Evolutionary conservation across 2,888 invertebrate genomes (phyloP), one percentile per base, ranked within the genome.

Genomic region (Xiphydria camelus): DNA sequence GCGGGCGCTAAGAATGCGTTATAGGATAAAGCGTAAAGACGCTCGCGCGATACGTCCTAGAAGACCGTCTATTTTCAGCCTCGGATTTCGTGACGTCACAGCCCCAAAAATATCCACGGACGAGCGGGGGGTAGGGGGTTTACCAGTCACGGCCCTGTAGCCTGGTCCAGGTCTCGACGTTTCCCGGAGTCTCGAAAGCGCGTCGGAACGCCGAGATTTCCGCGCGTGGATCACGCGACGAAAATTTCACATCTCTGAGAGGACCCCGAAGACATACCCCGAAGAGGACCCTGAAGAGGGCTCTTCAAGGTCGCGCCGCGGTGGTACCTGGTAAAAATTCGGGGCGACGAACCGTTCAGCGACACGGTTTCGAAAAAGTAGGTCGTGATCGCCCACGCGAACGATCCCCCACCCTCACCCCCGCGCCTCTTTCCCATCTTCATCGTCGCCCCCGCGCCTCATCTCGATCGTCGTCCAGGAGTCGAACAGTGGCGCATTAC

Each of bases 51-150:
- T 58, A 47, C 64, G 63, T 61, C 63, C 64, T 61, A 66, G 59
- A 69, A 71, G 63, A 58, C 51, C 50, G 55, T 57, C 73, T 75
- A 75, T 75, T 75, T 75, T 57, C 49, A 63, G 35, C 54, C 61
- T 42, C 55, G 61, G 18, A 31, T 55, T 56, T 57, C 42, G 59
- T 75, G 75, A 74, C 75, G 75, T 74, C 71, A 68, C 61, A 47
- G 47, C 61, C 29, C 62, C 73, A 52, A 69, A 75, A 75, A 75
- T 75, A 75, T 62, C n/a, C 66, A 49, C 57, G 55, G 51, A 51
- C 50, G 47, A 53, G 53, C 41, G 50, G 46, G 47, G 45, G 47
- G 48, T 43, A 31, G 48, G 21, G 46, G 47, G 51, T 22, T n/a
- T n/a, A n/a, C n/a, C 35, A 25, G 34, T 33, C 43, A 48, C 49